Conservation (phyloP, 2,113 vertebrate genomes). For the Marmota monax region DNA sequence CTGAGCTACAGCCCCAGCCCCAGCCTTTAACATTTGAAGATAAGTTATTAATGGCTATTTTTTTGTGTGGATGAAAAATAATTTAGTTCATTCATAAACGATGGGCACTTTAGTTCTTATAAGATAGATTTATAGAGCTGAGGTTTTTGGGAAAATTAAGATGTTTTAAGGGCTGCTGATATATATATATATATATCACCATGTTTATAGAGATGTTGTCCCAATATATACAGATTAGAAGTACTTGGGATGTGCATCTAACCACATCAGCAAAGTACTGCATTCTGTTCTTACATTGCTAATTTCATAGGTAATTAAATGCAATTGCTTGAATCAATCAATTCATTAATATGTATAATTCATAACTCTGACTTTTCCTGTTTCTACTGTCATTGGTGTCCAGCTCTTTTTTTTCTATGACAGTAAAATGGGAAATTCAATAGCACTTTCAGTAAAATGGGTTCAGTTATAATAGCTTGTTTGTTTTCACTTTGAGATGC, state of each 20-base stretch:
- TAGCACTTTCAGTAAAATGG: slow-evolving; percentile 16
- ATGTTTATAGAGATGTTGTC: neutral
- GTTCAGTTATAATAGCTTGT: neutral
- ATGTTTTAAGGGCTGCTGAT: neutral
- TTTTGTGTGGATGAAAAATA: neutral
- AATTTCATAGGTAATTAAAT: neutral
- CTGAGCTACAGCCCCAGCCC: no score
- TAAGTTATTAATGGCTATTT: neutral
- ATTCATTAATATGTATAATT: neutral
- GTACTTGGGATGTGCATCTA: neutral
- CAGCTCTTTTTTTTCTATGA: neutral
- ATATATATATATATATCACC: neutral
- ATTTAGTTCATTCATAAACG: neutral
- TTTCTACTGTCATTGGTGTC: neutral
- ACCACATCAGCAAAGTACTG: neutral
- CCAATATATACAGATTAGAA: neutral
- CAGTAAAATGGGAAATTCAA: neutral
- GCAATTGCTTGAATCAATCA: neutral
- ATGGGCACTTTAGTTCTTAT: neutral
- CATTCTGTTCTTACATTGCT: neutral
- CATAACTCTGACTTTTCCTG: neutral
- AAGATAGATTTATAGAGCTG: neutral
- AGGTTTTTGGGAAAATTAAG: neutral
- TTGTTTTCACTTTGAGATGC: slow-evolving; percentile 31
- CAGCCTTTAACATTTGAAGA: neutral